phyloP scores from a whole-genome alignment of 1,140 invertebrate species.

The Liolophura sinensis region DNA sequence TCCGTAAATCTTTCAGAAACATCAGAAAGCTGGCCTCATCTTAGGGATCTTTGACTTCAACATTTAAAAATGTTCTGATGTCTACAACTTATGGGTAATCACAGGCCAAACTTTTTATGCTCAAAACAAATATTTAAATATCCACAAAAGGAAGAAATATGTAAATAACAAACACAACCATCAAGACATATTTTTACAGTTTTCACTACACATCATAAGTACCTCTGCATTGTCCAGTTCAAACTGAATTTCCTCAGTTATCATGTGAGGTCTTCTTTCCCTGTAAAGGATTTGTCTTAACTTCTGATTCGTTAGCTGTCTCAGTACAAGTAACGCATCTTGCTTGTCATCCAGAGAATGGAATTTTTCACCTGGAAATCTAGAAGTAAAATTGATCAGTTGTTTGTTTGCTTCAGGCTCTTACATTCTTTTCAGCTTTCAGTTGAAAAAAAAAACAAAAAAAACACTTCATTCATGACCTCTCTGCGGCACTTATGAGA shows the following conservation, averaged over 20 bases:
- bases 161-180: not conserved
- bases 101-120: slow-evolving; percentile 1
- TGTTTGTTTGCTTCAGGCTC: not conserved
- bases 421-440: not conserved
- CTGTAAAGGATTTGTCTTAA: slow-evolving; percentile 73
- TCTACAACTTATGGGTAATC: not conserved
- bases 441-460: slow-evolving; percentile 2
- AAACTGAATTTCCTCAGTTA: slow-evolving; percentile 80
- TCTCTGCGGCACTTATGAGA: not conserved
- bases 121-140: not conserved
- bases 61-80: slow-evolving; percentile 7
- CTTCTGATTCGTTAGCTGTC: slow-evolving; percentile 82
- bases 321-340: slow-evolving; percentile 79
- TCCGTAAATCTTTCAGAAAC: too few relatives aligned
- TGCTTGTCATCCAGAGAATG: slow-evolving; percentile 73
- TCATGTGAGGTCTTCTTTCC: slow-evolving; percentile 77
- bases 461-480: slow-evolving; percentile 10
- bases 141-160: not conserved
- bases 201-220: slow-evolving; percentile 5
- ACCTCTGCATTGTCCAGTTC: slow-evolving; percentile 59
- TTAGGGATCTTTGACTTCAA: slow-evolving; percentile 1
- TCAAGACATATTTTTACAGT: not conserved
- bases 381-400: slow-evolving; percentile 16
- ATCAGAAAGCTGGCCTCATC: too few relatives aligned
- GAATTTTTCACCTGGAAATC: slow-evolving; percentile 80